phyloP scores from a whole-genome alignment of 1,140 invertebrate species.

The Dendroctonus valens region DNA sequence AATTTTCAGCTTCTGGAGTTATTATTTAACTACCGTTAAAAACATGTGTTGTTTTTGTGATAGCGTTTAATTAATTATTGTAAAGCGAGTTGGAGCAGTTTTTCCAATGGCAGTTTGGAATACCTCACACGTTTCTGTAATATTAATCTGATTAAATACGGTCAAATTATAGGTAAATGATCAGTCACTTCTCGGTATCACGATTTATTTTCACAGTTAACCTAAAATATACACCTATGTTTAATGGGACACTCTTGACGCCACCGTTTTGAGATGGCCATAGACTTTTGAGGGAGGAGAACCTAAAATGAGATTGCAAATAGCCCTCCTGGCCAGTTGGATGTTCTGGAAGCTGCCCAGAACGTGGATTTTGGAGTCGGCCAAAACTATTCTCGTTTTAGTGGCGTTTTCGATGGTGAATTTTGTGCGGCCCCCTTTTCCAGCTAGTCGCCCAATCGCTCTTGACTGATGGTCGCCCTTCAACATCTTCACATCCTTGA shows the following conservation, averaged over 20 bases:
- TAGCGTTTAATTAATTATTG: too few species aligned
- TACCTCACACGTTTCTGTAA: background rate
- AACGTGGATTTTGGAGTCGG: constrained; percentile 96
- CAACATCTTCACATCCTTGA: constrained; percentile 94
- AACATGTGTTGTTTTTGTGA: too few species aligned
- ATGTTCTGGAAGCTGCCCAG: constrained; percentile 98
- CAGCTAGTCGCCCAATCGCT: constrained; percentile 94
- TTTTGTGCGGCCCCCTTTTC: constrained; percentile 96
- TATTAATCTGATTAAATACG: background rate
- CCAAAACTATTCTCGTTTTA: constrained; percentile 96
- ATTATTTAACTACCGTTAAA: too few species aligned
- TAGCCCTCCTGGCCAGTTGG: constrained; percentile 88
- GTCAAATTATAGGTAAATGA: too few species aligned
- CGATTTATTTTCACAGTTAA: too few species aligned
- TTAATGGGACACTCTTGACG: constrained; percentile 75
- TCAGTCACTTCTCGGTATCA: background rate
- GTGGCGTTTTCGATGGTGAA: constrained; percentile 99
- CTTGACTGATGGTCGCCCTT: constrained; percentile 94
- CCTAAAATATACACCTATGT: constrained; percentile 59
- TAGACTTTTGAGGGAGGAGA: constrained; percentile 95
- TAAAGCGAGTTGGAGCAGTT: too few species aligned
- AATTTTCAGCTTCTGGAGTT: too few species aligned
- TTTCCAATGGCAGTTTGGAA: too few species aligned
- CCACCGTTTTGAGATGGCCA: constrained; percentile 85
- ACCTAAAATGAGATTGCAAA: constrained; percentile 97